Percentiles rank a stretch among this genome's conserved stretches.
phyloP scores from a whole-genome alignment of 2,113 vertebrate genomes.

The Synchiropus splendidus region DNA sequence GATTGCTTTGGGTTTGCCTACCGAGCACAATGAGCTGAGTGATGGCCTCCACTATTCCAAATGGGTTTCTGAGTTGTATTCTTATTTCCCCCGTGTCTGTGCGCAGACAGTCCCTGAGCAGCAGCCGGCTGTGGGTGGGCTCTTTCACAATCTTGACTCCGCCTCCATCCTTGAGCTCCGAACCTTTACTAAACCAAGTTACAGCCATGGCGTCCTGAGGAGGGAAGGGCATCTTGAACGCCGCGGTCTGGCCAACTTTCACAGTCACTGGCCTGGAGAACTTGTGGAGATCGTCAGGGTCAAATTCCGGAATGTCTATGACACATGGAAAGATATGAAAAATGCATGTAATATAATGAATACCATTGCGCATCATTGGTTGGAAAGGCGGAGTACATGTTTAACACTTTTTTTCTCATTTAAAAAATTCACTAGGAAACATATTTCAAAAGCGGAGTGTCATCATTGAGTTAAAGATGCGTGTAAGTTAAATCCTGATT shows the following conservation, averaged over 20 bases:
- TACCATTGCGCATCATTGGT: no score
- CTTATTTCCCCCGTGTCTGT: conserved; percentile 74
- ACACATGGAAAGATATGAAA: conserved; percentile 17
- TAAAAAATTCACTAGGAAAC: no score
- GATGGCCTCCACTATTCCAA: conserved; percentile 61
- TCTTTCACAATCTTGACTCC: conserved; percentile 65
- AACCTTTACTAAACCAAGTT: conserved; percentile 71
- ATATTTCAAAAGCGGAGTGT: no score
- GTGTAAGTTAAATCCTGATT: no score
- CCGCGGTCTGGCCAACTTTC: conserved; percentile 69
- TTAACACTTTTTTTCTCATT: no score
- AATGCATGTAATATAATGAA: background rate
- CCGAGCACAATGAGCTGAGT: conserved; percentile 70
- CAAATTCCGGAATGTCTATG: conserved; percentile 71
- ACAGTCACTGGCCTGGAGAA: conserved; percentile 70
- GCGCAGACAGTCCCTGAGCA: conserved; percentile 67
- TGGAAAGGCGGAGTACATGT: no score
- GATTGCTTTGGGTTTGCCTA: conserved; percentile 18
- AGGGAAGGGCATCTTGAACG: conserved; percentile 71
- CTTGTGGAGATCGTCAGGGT: conserved; percentile 64
- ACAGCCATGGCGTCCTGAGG: conserved; percentile 65
- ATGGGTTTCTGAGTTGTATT: conserved; percentile 72
- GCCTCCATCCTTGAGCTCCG: conserved; percentile 57
- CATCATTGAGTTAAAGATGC: no score
- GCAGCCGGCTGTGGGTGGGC: conserved; percentile 63